Evolutionary conservation across 2,797 vertebrate species (phyloP).

Genomic region (Picus viridis): DNA sequence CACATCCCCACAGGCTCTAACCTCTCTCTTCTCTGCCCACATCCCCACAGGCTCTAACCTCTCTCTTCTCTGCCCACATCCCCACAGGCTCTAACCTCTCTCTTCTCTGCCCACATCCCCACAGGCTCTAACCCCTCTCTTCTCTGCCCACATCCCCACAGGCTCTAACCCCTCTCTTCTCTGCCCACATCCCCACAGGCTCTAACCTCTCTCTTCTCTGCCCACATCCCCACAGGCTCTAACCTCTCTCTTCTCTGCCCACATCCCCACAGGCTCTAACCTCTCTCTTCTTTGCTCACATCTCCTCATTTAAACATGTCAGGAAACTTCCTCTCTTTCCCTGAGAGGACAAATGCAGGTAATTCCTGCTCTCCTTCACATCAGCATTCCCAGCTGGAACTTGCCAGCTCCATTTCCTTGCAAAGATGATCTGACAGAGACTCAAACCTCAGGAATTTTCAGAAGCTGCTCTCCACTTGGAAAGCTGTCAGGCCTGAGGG

Average conservation of each 20-base stretch:
- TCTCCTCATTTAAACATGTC: not conserved
- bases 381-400: not conserved
- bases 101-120: not conserved
- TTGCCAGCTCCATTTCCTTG: not conserved
- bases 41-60: not conserved
- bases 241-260: not conserved
- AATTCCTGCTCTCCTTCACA: not conserved
- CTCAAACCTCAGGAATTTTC: not conserved
- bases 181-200: not conserved
- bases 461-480: not conserved
- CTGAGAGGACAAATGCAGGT: not conserved
- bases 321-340: not conserved
- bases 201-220: not conserved
- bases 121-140: not conserved
- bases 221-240: not conserved
- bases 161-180: not conserved
- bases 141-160: not conserved
- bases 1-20: not conserved
- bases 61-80: not conserved
- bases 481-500: not conserved
- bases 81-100: not conserved
- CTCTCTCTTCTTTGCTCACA: not conserved
- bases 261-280: not conserved
- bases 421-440: not conserved
- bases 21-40: not conserved